Base-by-base conservation (phyloP, 2,797 vertebrate genomes). In the Artibeus jamaicensis region DNA sequence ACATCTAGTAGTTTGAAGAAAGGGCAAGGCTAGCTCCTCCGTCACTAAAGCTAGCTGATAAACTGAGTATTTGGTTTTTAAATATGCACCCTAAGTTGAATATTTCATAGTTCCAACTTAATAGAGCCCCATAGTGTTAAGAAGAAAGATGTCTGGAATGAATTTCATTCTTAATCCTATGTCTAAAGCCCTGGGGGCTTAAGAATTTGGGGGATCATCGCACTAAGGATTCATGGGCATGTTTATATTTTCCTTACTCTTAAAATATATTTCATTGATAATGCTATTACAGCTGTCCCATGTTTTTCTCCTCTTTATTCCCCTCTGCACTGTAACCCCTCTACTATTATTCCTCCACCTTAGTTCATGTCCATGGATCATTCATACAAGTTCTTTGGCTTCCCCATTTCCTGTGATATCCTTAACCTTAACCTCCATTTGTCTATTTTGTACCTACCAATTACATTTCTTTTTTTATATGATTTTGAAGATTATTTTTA, bases 181-280 rank as follows among this genome's bases (percentile, higher is more conserved):
- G 48, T 55, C 86, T 91, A 91, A 90, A 32, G 42, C 42, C 44
- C 12, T n/a, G 8, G 55, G 21, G 14, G 46, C 55, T 77, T 86
- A 89, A 73, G 53, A 88, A 48, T 82, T 93, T 78, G 15, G n/a
- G 62, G 19, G 21, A 93, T 77, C 14, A 53, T 67, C 68, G 62
- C 67, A 82, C 39, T 59, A 94, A 91, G 42, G 82, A 91, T 94
- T 89, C 78, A 79, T 71, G 19, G 19, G 26, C 14, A 77, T 91
- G 50, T 89, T 93, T 95, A 82, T 96, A 48, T 90, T 96, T 93
- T 91, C 59, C 65, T 95, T 83, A 90, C 71, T 93, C 67, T 62
- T 32, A 29, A 62, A 29, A 29, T 29, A 12, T 32, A 29, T 62
- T 62, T 62, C 14, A 62, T 62, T 32, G 11, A 55, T 59, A 26